These are phyloP conservation scores for Anodontia alba DNA, from an alignment of 2,888 invertebrate species.

Conservation along the genomic window DNA sequence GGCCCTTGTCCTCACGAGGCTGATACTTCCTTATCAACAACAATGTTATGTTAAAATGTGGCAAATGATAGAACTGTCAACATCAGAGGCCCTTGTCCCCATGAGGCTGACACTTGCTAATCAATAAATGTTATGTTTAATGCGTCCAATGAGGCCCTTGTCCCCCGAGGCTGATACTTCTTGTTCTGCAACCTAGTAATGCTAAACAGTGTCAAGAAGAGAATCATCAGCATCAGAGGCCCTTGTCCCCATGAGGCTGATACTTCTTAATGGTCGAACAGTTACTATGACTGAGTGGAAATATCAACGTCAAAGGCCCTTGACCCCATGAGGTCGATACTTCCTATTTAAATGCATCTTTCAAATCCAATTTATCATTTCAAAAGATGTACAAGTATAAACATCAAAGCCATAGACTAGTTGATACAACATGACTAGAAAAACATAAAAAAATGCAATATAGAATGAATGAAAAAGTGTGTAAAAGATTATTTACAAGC, in stretches of 20 bases:
- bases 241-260: not conserved
- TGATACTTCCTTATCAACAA: too few relatives aligned
- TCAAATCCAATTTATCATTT: too few relatives aligned
- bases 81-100: not conserved
- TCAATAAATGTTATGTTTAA: too few relatives aligned
- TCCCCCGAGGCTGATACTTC: not conserved
- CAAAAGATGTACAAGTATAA: too few relatives aligned
- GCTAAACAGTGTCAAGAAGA: not conserved
- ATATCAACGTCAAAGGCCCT: conserved; percentile 1
- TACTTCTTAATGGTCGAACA: too few relatives aligned
- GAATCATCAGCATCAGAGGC: not conserved
- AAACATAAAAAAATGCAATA: not conserved
- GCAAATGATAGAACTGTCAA: not conserved
- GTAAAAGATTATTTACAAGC: not conserved
- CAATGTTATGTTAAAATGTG: too few relatives aligned
- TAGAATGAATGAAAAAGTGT: not conserved
- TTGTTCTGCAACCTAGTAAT: too few relatives aligned
- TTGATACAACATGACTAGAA: too few relatives aligned
- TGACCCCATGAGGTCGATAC: not conserved
- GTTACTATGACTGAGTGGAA: too few relatives aligned
- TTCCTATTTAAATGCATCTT: too few relatives aligned
- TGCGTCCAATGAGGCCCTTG: not conserved
- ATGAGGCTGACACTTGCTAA: too few relatives aligned
- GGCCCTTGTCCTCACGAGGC: conserved; percentile 1
- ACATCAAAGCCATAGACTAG: too few relatives aligned